A percentile compares a stretch with the other conserved stretches of the same genome.
Conservation (phyloP, 2,797 vertebrate species). For the Pseudochaenichthys georgianus region DNA sequence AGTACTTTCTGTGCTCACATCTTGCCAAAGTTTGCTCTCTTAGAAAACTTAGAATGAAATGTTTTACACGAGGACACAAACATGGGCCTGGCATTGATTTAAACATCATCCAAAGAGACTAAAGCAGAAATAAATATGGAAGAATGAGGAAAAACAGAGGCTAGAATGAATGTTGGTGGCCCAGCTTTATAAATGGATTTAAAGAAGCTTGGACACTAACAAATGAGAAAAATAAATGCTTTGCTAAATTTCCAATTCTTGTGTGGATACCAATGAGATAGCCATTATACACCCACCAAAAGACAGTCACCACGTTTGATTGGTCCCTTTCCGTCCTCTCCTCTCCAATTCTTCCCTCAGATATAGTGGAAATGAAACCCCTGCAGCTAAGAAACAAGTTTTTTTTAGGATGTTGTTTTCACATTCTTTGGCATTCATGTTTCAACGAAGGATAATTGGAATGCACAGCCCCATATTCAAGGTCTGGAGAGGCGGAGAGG, state of each 20-base stretch:
- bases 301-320: conserved; percentile 41
- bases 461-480: conserved; percentile 67
- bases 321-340: conserved; percentile 24
- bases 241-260: conserved; percentile 29
- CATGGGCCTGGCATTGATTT: conserved; percentile 41
- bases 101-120: conserved; percentile 26
- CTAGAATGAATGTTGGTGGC: not conserved
- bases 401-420: conserved; percentile 45
- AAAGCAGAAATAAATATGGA: conserved; percentile 19
- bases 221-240: conserved; percentile 36
- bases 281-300: conserved; percentile 13
- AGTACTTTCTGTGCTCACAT: not conserved
- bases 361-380: conserved; percentile 47
- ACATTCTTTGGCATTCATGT: conserved; percentile 56
- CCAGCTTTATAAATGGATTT: conserved; percentile 31
- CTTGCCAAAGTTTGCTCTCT: conserved; percentile 3
- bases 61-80: conserved; percentile 30
- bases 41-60: not conserved
- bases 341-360: conserved; percentile 37
- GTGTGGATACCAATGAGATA: conserved; percentile 27
- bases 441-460: conserved; percentile 71
- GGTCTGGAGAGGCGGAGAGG: conserved; percentile 57
- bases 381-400: conserved; percentile 36
- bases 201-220: conserved; percentile 17
- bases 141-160: conserved; percentile 3